phyloP scores from a whole-genome alignment of 2,113 vertebrate species.

The Tachuris rubrigastra region DNA sequence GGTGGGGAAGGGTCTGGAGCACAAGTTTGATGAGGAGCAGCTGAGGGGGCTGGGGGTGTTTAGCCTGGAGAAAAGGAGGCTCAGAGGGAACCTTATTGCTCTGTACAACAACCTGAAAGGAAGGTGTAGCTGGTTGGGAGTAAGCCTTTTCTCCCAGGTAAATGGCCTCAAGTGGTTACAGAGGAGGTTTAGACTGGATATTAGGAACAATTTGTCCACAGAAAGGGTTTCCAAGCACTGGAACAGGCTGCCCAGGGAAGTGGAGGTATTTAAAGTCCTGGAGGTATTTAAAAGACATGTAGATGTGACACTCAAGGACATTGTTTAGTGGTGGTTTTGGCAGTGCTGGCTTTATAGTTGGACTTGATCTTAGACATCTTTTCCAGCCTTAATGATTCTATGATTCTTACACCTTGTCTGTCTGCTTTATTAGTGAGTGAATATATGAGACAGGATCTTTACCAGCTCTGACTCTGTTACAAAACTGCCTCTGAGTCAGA shows the following conservation, averaged over 20 bases:
- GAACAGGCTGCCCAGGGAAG: not conserved
- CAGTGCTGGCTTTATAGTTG: not conserved
- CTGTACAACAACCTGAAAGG: not conserved
- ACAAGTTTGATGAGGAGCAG: fast-evolving
- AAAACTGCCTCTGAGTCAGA: not conserved
- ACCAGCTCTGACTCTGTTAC: not conserved
- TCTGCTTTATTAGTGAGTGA: not conserved
- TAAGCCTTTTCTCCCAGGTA: fast-evolving
- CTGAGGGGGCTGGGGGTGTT: not conserved
- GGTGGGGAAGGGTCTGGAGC: not conserved
- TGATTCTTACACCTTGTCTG: not conserved
- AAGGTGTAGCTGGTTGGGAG: fast-evolving
- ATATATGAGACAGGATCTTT: not conserved
- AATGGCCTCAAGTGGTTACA: not conserved
- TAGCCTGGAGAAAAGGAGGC: fast-evolving
- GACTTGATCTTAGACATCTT: not conserved
- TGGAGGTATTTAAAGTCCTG: not conserved
- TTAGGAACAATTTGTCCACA: not conserved
- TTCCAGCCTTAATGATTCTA: not conserved
- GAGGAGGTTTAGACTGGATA: not conserved
- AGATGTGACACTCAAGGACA: not conserved
- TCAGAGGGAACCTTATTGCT: fast-evolving
- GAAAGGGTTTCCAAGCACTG: not conserved
- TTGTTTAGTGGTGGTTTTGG: not conserved
- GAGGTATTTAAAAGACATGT: not conserved